phyloP scores from a whole-genome alignment of 2,113 vertebrate species.

The Echinops telfairi region DNA sequence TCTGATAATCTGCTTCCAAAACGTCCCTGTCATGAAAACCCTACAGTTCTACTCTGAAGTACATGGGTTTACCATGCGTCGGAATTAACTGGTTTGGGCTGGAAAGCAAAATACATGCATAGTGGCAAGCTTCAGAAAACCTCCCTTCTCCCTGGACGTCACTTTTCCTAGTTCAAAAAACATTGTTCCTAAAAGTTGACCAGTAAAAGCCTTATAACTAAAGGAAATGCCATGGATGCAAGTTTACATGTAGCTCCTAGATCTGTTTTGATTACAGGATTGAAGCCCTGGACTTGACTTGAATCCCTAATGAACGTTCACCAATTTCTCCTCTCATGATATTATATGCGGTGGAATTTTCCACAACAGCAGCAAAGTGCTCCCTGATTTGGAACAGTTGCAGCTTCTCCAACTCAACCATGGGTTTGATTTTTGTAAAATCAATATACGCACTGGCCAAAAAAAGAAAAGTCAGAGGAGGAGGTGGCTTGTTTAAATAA shows the following conservation, averaged over 20 bases:
- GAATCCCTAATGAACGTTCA: slow-evolving; percentile 27
- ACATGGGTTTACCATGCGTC: too few relatives aligned
- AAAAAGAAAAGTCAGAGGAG: neutral
- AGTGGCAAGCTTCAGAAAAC: neutral
- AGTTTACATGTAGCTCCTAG: neutral
- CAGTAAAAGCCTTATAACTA: neutral
- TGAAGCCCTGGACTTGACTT: neutral
- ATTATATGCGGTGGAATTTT: neutral
- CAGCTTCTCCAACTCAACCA: neutral
- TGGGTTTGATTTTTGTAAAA: neutral
- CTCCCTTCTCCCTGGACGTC: neutral
- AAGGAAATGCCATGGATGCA: neutral
- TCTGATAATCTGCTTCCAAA: neutral
- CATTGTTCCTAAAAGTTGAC: neutral
- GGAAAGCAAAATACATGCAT: neutral
- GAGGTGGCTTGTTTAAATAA: neutral
- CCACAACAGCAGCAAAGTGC: slow-evolving; percentile 11
- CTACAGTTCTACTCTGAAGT: neutral
- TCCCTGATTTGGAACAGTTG: slow-evolving; percentile 29
- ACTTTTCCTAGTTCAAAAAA: neutral
- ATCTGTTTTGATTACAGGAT: neutral
- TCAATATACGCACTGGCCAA: neutral
- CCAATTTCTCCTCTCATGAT: neutral
- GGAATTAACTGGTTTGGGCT: neutral
- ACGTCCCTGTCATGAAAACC: neutral